Evolutionary conservation across 2,797 vertebrate species (phyloP).

Genomic region (Harpagifer antarcticus): DNA sequence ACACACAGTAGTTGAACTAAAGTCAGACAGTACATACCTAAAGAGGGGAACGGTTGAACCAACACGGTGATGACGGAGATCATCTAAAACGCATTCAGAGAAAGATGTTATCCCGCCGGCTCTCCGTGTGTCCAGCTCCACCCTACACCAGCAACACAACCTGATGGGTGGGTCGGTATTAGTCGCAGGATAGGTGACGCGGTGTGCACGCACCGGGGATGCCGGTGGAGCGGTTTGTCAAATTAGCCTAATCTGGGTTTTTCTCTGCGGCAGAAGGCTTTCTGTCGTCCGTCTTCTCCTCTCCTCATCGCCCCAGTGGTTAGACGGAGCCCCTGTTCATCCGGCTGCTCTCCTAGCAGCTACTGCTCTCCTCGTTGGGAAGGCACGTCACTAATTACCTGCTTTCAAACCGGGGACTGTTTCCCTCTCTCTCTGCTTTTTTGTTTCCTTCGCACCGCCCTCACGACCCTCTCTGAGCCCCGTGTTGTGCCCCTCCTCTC

Average conservation of each 20-base stretch:
- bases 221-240: constrained; percentile 40
- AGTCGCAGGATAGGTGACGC: constrained; percentile 47
- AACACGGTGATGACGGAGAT: constrained; percentile 49
- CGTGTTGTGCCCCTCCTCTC: constrained; percentile 58
- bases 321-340: constrained; percentile 35
- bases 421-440: background rate
- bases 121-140: constrained; percentile 56
- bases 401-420: constrained; percentile 44
- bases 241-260: constrained; percentile 27
- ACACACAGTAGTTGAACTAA: background rate
- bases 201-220: constrained; percentile 27
- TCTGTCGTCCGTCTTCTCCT: constrained; percentile 36
- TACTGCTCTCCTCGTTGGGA: constrained; percentile 19
- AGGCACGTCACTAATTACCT: constrained; percentile 64
- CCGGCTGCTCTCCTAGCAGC: constrained; percentile 44
- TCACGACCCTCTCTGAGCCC: constrained; percentile 49
- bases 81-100: constrained; percentile 26
- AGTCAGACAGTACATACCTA: constrained; percentile 48
- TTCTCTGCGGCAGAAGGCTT: constrained; percentile 64
- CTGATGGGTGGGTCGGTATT: constrained; percentile 22
- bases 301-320: constrained; percentile 40
- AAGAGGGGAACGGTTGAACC: constrained; percentile 17
- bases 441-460: constrained; percentile 30
- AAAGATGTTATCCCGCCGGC: constrained; percentile 30
- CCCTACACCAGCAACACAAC: constrained; percentile 53